Conservation (phyloP, 53 echinoderm and acorn worm genomes). For the Paracentrotus lividus region DNA sequence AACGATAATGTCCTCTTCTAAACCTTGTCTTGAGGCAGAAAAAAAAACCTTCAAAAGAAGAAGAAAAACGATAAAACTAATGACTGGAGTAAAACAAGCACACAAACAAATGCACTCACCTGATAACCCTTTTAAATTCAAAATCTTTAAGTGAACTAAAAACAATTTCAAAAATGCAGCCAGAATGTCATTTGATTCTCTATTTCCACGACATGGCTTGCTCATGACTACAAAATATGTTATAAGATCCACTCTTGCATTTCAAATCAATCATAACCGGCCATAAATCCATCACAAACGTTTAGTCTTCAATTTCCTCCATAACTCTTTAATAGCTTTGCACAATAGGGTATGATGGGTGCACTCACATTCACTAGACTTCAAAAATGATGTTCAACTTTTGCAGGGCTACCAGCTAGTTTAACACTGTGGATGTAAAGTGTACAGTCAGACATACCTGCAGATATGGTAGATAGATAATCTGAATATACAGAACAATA, state of each 20-base stretch:
- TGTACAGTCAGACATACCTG: too few species aligned
- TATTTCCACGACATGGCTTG: background rate
- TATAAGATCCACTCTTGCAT: constrained; percentile 29
- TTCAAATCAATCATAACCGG: background rate
- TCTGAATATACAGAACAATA: too few species aligned
- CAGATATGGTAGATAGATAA: too few species aligned
- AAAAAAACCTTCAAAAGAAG: background rate
- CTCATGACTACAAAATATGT: constrained; percentile 11
- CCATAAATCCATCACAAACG: constrained; percentile 15
- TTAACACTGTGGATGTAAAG: too few species aligned
- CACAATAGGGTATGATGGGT: background rate
- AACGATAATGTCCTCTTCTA: too few species aligned
- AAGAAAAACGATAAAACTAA: background rate
- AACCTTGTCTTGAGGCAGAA: background rate
- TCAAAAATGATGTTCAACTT: too few species aligned
- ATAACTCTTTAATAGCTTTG: too few species aligned
- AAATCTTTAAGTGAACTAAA: background rate
- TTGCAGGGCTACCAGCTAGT: too few species aligned
- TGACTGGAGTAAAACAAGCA: background rate
- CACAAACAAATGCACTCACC: constrained; percentile 10
- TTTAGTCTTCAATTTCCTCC: constrained; percentile 9
- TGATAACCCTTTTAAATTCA: background rate
- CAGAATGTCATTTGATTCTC: background rate
- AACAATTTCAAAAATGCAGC: constrained; percentile 12
- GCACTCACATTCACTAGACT: too few species aligned